These are phyloP conservation scores for Thamnophis elegans DNA, from an alignment of 2,797 vertebrate genomes.

Conservation along the genomic window DNA sequence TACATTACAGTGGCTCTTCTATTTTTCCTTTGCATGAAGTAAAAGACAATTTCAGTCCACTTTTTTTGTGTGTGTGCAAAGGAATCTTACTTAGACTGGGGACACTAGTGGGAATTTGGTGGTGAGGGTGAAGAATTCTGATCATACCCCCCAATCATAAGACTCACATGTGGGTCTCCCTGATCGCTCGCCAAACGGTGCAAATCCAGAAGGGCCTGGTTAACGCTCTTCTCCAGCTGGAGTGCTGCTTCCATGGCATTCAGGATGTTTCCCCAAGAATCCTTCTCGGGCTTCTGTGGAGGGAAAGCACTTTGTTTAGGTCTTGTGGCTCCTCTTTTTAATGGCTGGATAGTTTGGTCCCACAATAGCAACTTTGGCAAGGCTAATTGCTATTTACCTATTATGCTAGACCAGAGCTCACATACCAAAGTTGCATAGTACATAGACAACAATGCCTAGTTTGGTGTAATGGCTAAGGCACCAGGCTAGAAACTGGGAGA, in stretches of 20 bases:
- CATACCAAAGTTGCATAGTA: not conserved
- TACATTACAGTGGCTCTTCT: not conserved
- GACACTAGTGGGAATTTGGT: not conserved
- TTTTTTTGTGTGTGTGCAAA: not conserved
- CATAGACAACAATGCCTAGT: not conserved
- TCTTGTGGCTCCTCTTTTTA: not conserved
- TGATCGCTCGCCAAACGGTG: constrained; percentile 46
- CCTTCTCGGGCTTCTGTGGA: constrained; percentile 58
- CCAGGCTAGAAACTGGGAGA: not conserved
- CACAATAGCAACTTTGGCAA: not conserved
- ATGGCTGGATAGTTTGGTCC: not conserved
- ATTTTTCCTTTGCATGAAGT: not conserved
- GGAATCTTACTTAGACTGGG: not conserved
- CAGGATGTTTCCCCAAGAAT: constrained; percentile 54
- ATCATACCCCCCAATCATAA: no score
- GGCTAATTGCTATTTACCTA: not conserved
- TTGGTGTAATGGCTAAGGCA: not conserved
- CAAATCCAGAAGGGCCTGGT: constrained; percentile 52
- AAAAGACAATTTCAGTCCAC: not conserved
- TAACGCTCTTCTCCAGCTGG: constrained; percentile 47
- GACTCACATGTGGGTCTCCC: constrained; percentile 59
- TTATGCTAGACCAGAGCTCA: not conserved
- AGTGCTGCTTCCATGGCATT: constrained; percentile 60
- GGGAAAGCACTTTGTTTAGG: not conserved
- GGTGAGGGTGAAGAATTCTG: not conserved